Conservation (phyloP, 2,113 vertebrate species). For the Bubalus kerabau region DNA sequence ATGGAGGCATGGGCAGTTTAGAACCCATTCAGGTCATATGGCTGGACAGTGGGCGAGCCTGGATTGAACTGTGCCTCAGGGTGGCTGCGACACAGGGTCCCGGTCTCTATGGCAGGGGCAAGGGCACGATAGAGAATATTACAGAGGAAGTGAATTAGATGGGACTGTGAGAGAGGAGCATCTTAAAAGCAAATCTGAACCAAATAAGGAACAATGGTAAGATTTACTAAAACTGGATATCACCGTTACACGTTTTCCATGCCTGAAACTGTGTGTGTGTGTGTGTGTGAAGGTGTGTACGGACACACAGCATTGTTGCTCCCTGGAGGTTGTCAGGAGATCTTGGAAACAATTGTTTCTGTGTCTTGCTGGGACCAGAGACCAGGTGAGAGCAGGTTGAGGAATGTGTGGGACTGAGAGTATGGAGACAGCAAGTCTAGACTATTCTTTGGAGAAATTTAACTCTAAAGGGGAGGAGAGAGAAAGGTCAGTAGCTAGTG, state of each 20-base stretch:
- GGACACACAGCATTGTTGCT: background rate
- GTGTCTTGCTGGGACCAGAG: background rate
- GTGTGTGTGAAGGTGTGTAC: background rate
- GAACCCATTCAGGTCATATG: background rate
- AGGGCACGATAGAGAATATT: background rate
- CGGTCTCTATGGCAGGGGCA: rapidly evolving
- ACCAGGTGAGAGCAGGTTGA: background rate
- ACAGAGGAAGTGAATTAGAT: background rate
- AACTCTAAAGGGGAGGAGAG: background rate
- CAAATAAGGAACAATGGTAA: background rate
- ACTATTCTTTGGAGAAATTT: background rate
- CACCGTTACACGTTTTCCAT: background rate
- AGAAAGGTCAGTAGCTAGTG: background rate
- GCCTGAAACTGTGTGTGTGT: background rate
- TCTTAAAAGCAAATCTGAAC: background rate
- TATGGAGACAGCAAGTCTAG: background rate
- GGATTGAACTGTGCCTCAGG: background rate
- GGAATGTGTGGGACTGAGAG: background rate
- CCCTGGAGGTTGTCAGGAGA: background rate
- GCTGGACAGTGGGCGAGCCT: background rate
- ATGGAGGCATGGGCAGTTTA: rapidly evolving
- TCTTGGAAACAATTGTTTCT: background rate
- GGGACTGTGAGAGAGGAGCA: background rate
- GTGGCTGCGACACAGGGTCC: too few relatives aligned
- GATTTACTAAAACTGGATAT: background rate